Base-by-base conservation (phyloP, 2,888 invertebrate species). In the Omphaloscelis lunosa region DNA sequence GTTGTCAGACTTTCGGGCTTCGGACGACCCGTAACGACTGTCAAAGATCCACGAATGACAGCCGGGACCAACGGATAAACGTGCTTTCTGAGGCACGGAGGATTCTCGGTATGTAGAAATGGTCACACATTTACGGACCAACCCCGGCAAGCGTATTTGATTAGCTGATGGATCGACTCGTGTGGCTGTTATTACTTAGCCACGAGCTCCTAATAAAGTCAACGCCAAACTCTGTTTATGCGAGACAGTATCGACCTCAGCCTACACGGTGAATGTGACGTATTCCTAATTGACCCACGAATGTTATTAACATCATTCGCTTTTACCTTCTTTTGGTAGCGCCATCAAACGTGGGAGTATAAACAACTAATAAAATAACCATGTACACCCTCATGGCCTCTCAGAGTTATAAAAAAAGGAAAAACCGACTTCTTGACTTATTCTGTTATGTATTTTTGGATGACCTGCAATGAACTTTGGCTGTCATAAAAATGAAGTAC, bases 301-400 rank as follows among this genome's bases (percentile, higher is more conserved):
- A 69, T 68, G 75, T 79, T 53, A 68, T 75, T 69, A 65, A 20
- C 20, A 41, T 29, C 67, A 41, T 45, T 70, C 51, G 59, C 27
- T 61, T 45, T 72, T 73, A 48, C 71, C 71, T 62, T 63, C 56
- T 34, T 80, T 72, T 63, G 74, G 76, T 62, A 53, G 45, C 56
- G n/a, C 41, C 27, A 59, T 39, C 12, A 23, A 53, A 53, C 79
- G 83, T 83, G 68, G 79, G 79, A 56, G 73, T 39, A 1, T 17
- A 51, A 51, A 66, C 51, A 27, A 66, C 34, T 53, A 58, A 75
- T 63, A 67, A 59, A 75, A 63, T 67, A n/a, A 56, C 15, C 34
- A 41, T 61, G 69, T 48, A 11, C 73, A 79, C 79, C 83, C 75
- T 72, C 9, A 62, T 41, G 83, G 83, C 83, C 80, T 80, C 76